A percentile compares a stretch with the other conserved stretches of the same genome.
Evolutionary conservation across 2,888 invertebrate genomes (phyloP).

Genomic region (Graphium colonna): DNA sequence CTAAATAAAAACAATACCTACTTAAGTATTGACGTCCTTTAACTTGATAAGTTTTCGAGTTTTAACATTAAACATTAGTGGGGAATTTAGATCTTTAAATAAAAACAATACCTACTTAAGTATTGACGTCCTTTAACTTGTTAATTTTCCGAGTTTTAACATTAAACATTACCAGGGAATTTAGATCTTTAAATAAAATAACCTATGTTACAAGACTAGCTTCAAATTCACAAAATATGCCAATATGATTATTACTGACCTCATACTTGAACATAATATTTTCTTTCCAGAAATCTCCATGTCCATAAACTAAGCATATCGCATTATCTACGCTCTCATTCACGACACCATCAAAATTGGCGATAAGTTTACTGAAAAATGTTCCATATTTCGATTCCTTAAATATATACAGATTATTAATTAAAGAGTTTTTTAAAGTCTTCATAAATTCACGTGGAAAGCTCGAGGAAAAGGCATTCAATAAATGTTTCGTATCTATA

Average conservation of each 20-base stretch:
- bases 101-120: too few relatives aligned
- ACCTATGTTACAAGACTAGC: too few relatives aligned
- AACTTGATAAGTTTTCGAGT: too few relatives aligned
- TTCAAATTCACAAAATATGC: too few relatives aligned
- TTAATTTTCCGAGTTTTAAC: too few relatives aligned
- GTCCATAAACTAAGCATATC: conserved; percentile 28
- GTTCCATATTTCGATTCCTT: conserved; percentile 21
- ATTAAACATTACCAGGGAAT: too few relatives aligned
- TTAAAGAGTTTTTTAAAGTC: conserved; percentile 19
- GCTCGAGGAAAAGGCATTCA: background rate
- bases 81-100: too few relatives aligned
- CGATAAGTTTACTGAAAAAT: conserved; percentile 14
- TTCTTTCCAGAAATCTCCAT: conserved; percentile 32
- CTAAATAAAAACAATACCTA: too few relatives aligned
- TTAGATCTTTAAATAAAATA: too few relatives aligned
- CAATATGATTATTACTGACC: conserved; percentile 16
- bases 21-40: too few relatives aligned
- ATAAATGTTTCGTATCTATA: background rate
- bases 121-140: too few relatives aligned
- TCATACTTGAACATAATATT: conserved; percentile 31
- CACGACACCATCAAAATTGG: conserved; percentile 22
- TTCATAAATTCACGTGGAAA: conserved; percentile 19
- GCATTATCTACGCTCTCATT: conserved; percentile 14
- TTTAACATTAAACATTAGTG: too few relatives aligned
- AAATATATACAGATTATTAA: conserved; percentile 23